Evolutionary conservation across 2,888 invertebrate genomes (phyloP).

Genomic region (Pachycephus smyrnensis): DNA sequence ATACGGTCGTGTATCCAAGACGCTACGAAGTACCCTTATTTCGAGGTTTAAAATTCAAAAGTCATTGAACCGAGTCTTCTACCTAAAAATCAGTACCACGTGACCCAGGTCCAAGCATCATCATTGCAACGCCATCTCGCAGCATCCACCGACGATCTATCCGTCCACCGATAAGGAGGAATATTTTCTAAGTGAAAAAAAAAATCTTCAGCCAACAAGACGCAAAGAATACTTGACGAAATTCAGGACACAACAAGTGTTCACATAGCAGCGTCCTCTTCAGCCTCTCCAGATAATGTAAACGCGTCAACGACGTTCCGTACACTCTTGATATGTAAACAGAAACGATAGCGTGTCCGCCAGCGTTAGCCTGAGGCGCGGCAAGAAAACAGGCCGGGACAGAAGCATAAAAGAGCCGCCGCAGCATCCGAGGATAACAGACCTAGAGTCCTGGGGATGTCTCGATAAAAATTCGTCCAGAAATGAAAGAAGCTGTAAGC

Average conservation of each 20-base stretch:
- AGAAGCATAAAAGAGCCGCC: not conserved
- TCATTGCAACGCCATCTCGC: not conserved
- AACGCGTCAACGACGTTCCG: not conserved
- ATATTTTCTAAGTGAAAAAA: not conserved
- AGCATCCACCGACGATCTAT: not conserved
- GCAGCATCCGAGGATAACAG: not conserved
- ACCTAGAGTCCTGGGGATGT: not conserved
- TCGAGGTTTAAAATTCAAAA: not conserved
- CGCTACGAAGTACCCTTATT: not conserved
- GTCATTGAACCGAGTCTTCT: not conserved
- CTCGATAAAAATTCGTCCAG: not conserved
- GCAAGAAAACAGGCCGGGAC: slow-evolving; percentile 9
- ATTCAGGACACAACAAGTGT: not conserved
- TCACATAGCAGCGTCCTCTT: not conserved
- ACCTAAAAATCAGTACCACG: not conserved
- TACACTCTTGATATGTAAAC: not conserved
- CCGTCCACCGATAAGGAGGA: not conserved
- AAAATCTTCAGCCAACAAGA: not conserved
- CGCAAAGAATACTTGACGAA: not conserved
- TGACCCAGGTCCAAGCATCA: not conserved
- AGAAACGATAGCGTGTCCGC: not conserved
- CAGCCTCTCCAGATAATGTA: not conserved
- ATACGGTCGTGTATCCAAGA: not conserved
- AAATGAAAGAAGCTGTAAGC: not conserved
- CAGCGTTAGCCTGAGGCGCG: not conserved